Evolutionary conservation across 2,888 invertebrate genomes (phyloP), one percentile per base, ranked within the genome.

Genomic region (Ptilodon capucinus): DNA sequence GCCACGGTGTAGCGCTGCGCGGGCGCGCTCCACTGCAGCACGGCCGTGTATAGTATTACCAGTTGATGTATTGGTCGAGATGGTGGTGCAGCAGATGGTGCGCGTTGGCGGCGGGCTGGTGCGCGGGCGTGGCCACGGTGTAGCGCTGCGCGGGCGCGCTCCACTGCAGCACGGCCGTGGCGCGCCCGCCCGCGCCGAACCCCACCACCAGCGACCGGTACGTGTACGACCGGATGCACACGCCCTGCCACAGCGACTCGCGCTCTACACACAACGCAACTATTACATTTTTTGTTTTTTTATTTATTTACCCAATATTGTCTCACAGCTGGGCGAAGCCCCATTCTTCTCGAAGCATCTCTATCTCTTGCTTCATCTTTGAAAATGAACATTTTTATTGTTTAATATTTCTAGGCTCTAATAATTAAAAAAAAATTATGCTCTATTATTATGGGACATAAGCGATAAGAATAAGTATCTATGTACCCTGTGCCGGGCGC

Each of bases 11-110:
- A n/a, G n/a, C n/a, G n/a, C n/a, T n/a, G n/a, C n/a, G n/a, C n/a
- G n/a, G n/a, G n/a, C n/a, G n/a, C n/a, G n/a, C n/a, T n/a, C n/a
- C n/a, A n/a, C n/a, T n/a, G n/a, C n/a, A n/a, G n/a, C n/a, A n/a
- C 51, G 97, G 32, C 3, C 2, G 4, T 14, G 36, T 19, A n/a
- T 14, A 16, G 14, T 14, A 9, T 54, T 92, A 93, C 72, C 94
- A 93, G 87, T 98, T 98, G 51, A 99, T 92, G 76, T 97, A 95
- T 53, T 96, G 95, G 75, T 98, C 97, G 41, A 98, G 91, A 72
- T 98, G 98, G 74, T 97, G 96, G 46, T 95, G 94, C 88, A 98
- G 94, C 63, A 97, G 91, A 2, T 96, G 96, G 85, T 98, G 98
- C 1, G 98, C 97, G 86, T 98, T 98, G 48, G 95, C 93, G 6